phyloP scores from a whole-genome alignment of 2,113 vertebrate species.

The Pica pica region DNA sequence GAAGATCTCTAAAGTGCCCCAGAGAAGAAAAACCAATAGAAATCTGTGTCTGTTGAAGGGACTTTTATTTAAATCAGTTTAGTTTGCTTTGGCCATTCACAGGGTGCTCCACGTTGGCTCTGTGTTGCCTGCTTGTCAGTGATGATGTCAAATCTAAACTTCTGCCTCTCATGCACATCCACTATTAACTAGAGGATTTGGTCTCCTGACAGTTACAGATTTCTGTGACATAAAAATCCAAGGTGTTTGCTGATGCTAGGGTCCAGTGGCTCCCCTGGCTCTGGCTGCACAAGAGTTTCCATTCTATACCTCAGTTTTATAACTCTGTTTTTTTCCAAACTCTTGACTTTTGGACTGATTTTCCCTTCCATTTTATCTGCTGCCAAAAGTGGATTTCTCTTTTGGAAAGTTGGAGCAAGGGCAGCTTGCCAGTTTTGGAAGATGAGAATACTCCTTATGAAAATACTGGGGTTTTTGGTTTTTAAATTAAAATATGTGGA shows the following conservation, averaged over 20 bases:
- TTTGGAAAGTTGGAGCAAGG: neutral
- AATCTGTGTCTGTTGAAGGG: neutral
- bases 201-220: neutral
- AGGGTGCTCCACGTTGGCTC: neutral
- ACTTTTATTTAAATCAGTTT: neutral
- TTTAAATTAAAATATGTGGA: neutral
- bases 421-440: neutral
- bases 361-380: neutral
- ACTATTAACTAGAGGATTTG: neutral
- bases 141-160: neutral
- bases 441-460: neutral
- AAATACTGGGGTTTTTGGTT: neutral
- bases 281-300: neutral
- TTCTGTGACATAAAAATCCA: neutral
- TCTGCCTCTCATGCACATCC: neutral
- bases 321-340: neutral
- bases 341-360: neutral
- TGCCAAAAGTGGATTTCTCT: neutral
- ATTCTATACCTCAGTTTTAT: neutral
- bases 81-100: fast-evolving
- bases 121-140: neutral
- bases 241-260: neutral
- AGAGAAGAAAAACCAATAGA: neutral
- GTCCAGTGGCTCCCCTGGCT: neutral
- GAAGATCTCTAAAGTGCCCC: neutral